Evolutionary conservation across 2,888 invertebrate species (phyloP), one percentile per base, ranked within the genome.

Genomic region (Drosophila putrida): DNA sequence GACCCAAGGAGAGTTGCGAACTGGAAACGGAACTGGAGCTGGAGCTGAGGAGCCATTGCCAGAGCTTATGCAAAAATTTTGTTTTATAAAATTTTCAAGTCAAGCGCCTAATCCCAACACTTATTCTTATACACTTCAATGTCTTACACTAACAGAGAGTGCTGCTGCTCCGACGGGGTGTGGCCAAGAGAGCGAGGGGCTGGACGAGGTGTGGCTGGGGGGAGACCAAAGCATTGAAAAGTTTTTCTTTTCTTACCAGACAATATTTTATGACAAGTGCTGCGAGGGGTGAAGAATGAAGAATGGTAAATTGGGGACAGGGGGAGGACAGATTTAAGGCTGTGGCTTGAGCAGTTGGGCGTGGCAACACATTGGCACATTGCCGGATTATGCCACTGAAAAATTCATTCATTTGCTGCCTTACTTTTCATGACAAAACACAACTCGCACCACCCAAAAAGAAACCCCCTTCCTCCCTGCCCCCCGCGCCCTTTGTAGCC

Each of bases 61-160:
- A 85, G 83, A 88, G 83, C 89, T 86, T 86, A 86, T 86, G 85
- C 85, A 86, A 86, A 84, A 86, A 86, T 86, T 86, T 86, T 86
- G 87, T 86, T 86, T 86, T 86, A 86, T 85, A 85, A 88, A 85
- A 85, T 86, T 86, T 86, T 86, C 85, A 86, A 86, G 85, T 86
- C 85, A 86, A 88, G 85, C 85, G 87, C 82, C 85, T 86, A 88
- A 86, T 86, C 85, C 85, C 89, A 81, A 88, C 89, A 88, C 85
- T 86, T 86, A 86, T 88, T 86, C 85, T 86, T 88, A 88, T 84
- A 81, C 85, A 84, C 83, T 84, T 84, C 88, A 84, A 88, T 88
- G 83, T 84, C 82, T 82, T 79, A 75, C 85, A 82, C 88, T 84
- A 75, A 63, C 79, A 63, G 67, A 43, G 50, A 43, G 53, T 41